Conservation (phyloP, 2,888 invertebrate species). For the Polymixis flavicincta region DNA sequence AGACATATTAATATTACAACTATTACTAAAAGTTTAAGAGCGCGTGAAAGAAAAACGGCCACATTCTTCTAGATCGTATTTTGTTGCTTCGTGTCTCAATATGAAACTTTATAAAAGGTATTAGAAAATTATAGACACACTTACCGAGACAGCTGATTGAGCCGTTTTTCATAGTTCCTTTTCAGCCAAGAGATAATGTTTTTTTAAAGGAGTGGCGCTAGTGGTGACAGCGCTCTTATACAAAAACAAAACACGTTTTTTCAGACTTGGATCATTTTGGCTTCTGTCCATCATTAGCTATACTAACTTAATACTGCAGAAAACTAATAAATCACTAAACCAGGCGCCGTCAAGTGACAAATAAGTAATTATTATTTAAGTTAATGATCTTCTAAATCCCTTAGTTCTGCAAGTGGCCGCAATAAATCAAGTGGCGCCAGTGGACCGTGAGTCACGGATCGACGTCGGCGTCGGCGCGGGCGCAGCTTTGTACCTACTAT, state of each 20-base stretch:
- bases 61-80: too few relatives aligned
- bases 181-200: too few relatives aligned
- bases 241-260: neutral
- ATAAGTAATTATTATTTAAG: slow-evolving; percentile 67
- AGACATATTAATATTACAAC: neutral
- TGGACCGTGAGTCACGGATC: slow-evolving; percentile 78
- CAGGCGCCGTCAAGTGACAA: slow-evolving; percentile 55
- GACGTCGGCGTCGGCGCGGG: slow-evolving; percentile 74
- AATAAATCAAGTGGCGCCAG: slow-evolving; percentile 87
- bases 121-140: too few relatives aligned
- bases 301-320: slow-evolving; percentile 14
- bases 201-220: too few relatives aligned
- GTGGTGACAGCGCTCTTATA: too few relatives aligned
- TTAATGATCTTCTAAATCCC: slow-evolving; percentile 71
- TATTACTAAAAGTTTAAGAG: slow-evolving; percentile 4
- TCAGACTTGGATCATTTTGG: neutral
- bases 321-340: slow-evolving; percentile 45
- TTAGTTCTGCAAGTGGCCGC: slow-evolving; percentile 75
- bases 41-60: too few relatives aligned
- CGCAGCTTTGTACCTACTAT: slow-evolving; percentile 63
- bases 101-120: too few relatives aligned
- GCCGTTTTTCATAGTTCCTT: too few relatives aligned
- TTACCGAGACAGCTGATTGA: too few relatives aligned
- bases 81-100: too few relatives aligned
- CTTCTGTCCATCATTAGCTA: neutral